Evolutionary conservation across 2,113 vertebrate species (phyloP).

Genomic region (Protomyctophum bolini): DNA sequence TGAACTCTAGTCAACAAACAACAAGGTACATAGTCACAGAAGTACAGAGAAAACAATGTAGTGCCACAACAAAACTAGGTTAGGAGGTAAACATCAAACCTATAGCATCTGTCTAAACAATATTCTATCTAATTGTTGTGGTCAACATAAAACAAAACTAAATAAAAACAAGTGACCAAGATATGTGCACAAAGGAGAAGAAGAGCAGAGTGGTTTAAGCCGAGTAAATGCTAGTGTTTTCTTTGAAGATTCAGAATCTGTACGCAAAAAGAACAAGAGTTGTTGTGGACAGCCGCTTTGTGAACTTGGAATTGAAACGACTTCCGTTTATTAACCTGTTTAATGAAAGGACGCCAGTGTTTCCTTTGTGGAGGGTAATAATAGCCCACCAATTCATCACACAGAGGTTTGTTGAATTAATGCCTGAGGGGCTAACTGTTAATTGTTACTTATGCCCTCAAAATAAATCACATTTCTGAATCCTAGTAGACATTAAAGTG

Average conservation of each 20-base stretch:
- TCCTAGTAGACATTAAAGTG: conserved; percentile 29
- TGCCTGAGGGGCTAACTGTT: conserved; percentile 42
- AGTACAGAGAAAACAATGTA: too few relatives aligned
- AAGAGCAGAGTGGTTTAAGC: background rate
- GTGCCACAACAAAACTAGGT: too few relatives aligned
- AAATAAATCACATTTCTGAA: conserved; percentile 45
- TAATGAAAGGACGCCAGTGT: conserved; percentile 14
- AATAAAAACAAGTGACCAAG: background rate
- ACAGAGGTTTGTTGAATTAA: conserved; percentile 42
- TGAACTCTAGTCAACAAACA: too few relatives aligned
- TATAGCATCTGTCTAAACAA: too few relatives aligned
- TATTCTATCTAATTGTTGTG: too few relatives aligned
- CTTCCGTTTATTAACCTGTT: conserved; percentile 27
- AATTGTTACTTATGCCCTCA: conserved; percentile 52
- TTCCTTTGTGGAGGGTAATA: conserved; percentile 39
- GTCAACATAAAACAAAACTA: conserved; percentile 10
- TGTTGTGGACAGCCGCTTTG: conserved; percentile 26
- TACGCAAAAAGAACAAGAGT: background rate
- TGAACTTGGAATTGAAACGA: conserved; percentile 11
- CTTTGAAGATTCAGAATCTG: conserved; percentile 6
- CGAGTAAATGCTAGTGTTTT: too few relatives aligned
- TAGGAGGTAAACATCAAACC: too few relatives aligned
- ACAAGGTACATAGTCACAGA: too few relatives aligned
- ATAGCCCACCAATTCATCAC: conserved; percentile 43
- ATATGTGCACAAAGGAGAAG: background rate